Evolutionary conservation across 2,888 invertebrate species (phyloP), one percentile per base, ranked within the genome.

Genomic region (Hetaerina titia): DNA sequence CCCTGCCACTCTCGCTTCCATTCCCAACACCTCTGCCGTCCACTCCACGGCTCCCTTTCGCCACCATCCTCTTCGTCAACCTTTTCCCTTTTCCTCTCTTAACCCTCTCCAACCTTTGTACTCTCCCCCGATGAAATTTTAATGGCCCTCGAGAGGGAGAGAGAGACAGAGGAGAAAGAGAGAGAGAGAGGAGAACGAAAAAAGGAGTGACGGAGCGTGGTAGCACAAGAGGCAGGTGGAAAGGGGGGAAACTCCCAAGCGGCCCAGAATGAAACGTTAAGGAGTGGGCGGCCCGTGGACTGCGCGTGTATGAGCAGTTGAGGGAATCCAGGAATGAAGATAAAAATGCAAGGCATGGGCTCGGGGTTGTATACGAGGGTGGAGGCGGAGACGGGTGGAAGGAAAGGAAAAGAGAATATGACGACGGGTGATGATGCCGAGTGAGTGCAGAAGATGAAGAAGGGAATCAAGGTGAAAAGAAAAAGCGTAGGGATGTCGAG

Each of bases 71-170:
- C 17, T 63, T 19, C 45, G 45, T 45, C 45, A 45, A 45, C n/a
- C 69, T 5, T 7, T n/a, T 7, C 69, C 9, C 69, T 22, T 2
- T 6, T 22, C n/a, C 69, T 6, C 69, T n/a, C 69, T 69, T 22
- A 19, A 64, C 58, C 5, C 17, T 90, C 25, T 90, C 31, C 17
- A 19, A 9, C 25, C 63, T 25, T 63, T 90, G 60, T 63, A 64
- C 90, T 64, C 90, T n/a, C 31, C 31, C 90, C 19, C 90, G 63
- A 31, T 90, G 90, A 90, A 90, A 25, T 45, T 31, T 90, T 31
- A 64, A 90, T 90, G 60, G 63, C 45, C 9, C 64, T 90, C 63
- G 31, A 31, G 45, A 31, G 45, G 31, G 19, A 0, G 11, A 81
- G 69, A 69, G 22, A 69, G 69, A 69, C n/a, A 22, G 69, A 69